A percentile compares a stretch with the other conserved stretches of the same genome.
These are phyloP conservation scores for Diphyllodes magnificus DNA, from an alignment of 2,113 vertebrate genomes.

Conservation along the genomic window DNA sequence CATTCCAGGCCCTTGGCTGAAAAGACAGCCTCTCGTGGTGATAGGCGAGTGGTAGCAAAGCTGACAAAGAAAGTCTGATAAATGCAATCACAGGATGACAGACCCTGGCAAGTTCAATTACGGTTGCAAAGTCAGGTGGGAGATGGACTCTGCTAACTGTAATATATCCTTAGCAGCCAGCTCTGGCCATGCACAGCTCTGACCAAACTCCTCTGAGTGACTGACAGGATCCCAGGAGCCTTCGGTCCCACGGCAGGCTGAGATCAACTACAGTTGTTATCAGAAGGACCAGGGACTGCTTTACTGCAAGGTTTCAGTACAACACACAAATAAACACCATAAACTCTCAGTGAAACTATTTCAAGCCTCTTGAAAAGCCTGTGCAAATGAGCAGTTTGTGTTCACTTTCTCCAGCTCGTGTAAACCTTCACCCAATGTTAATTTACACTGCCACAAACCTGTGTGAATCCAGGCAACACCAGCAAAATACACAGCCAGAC, in stretches of 20 bases:
- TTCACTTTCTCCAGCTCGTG: not conserved
- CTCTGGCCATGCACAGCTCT: not conserved
- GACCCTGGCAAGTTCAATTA: conserved; percentile 44
- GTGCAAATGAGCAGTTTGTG: not conserved
- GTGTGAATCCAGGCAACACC: not conserved
- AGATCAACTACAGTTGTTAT: not conserved
- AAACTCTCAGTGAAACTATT: not conserved
- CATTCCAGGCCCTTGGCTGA: not conserved
- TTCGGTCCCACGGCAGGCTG: not conserved
- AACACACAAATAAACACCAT: not conserved
- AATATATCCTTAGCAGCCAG: conserved; percentile 5
- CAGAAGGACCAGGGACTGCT: not conserved
- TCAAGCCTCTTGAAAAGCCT: not conserved
- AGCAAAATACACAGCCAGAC: not conserved
- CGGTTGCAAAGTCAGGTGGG: not conserved
- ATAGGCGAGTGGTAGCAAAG: not conserved
- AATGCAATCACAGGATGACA: conserved; percentile 40
- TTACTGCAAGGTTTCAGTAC: not conserved
- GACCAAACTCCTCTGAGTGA: not conserved
- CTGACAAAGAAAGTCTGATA: conserved; percentile 22
- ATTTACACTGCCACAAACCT: not conserved
- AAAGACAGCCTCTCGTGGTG: not conserved
- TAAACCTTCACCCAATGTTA: not conserved
- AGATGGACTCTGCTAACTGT: conserved; percentile 25
- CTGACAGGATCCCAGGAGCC: not conserved